A percentile compares a stretch with the other conserved stretches of the same genome.
phyloP scores from a whole-genome alignment of 2,797 vertebrate genomes.

The Macropus fuliginosus region DNA sequence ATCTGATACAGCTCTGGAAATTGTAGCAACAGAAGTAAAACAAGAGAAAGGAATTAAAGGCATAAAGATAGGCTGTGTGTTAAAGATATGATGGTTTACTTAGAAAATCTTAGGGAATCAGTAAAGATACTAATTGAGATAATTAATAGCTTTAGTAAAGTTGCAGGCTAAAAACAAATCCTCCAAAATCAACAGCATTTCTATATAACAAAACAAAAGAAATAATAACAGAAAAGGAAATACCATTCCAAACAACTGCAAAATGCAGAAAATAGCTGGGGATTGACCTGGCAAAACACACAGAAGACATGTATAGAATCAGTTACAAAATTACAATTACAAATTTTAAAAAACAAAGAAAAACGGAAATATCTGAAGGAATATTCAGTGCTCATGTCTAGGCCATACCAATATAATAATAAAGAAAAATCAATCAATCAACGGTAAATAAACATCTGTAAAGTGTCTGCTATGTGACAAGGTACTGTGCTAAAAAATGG shows the following conservation, averaged over 20 bases:
- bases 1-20: not conserved
- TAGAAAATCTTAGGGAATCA: not conserved
- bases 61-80: not conserved
- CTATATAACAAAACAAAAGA: not conserved
- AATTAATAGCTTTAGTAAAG: not conserved
- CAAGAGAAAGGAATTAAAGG: not conserved
- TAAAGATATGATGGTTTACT: not conserved
- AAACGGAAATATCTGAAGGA: not conserved
- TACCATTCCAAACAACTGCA: not conserved
- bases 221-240: not conserved
- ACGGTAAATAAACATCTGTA: not conserved
- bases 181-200: not conserved
- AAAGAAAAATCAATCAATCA: not conserved
- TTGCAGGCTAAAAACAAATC: not conserved
- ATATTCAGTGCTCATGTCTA: not conserved
- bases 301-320: not conserved
- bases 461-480: not conserved
- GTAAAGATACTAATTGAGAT: not conserved
- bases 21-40: not conserved
- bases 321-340: not conserved
- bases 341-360: not conserved
- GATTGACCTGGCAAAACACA: not conserved
- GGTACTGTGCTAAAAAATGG: not conserved
- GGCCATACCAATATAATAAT: not conserved
- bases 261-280: not conserved